Base-by-base conservation (phyloP, 1,140 invertebrate genomes). In the Helicoverpa armigera region DNA sequence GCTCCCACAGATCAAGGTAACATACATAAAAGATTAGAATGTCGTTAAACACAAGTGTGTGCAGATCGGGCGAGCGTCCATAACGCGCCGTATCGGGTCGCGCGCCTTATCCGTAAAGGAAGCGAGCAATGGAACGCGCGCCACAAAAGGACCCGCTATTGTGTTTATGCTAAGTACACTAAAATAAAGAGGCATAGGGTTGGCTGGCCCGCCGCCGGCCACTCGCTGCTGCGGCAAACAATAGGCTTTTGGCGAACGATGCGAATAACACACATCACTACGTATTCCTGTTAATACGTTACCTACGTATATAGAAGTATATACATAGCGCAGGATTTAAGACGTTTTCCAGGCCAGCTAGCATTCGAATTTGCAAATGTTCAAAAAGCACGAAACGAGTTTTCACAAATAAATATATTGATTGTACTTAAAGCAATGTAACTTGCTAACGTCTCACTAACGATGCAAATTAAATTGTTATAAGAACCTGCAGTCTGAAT, bases 31-130 rank as follows among this genome's bases (percentile, higher is more conserved):
- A 54, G 35, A 65, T 61, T 50, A 61, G 54, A 61, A 23, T 67
- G 29, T 61, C 56, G 51, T 60, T 56, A 60, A 69, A 73, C 84
- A 85, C 84, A 84, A 84, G 85, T 79, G 54, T 74, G 83, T 82
- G 84, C 81, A 79, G 60, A 81, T 35, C 80, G 73, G 79, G 76
- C 72, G 77, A 80, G 76, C 76, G 80, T 85, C 76, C 84, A 85
- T 83, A 60, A 79, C 79, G 13, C 23, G 18, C 81, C 81, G 31
- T 79, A 77, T 82, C 83, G 9, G 79, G 84, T 1, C 14, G 14
- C 56, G 35, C 13, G 9, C 87, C 85, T 76, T 86, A 82, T 81
- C 61, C 54, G 82, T 85, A 85, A 85, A 87, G 88, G 88, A 88
- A 88, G 73, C 83, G 78, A 72, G 83, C 83, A 75, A 85, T 86